Evolutionary conservation across 2,797 vertebrate genomes (phyloP).

Genomic region (Poeciliopsis paucimaculata): DNA sequence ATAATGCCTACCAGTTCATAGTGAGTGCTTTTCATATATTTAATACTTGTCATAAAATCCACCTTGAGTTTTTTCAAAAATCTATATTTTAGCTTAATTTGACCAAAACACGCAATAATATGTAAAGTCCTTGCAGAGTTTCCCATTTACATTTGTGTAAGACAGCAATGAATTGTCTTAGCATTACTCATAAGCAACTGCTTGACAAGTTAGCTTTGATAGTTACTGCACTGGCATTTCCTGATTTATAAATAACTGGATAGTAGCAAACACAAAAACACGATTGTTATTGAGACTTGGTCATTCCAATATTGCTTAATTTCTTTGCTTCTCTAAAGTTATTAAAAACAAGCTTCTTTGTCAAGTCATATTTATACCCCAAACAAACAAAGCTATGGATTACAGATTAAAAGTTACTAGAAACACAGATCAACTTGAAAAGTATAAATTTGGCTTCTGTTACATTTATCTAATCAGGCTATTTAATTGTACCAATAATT

Average conservation of each 20-base stretch:
- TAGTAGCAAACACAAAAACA: neutral
- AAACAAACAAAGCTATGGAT: neutral
- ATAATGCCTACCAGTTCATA: neutral
- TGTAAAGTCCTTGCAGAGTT: neutral
- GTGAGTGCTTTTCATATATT: neutral
- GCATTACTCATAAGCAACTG: neutral
- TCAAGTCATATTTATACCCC: neutral
- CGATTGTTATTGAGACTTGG: neutral
- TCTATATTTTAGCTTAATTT: neutral
- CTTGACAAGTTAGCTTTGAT: neutral
- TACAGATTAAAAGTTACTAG: neutral
- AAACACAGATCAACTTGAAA: neutral
- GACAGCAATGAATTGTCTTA: neutral
- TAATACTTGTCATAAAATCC: neutral
- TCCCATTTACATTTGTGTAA: neutral
- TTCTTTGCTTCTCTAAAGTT: neutral
- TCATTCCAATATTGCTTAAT: neutral
- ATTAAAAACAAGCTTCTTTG: neutral
- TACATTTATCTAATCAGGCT: neutral
- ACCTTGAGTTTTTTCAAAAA: neutral
- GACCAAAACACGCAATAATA: neutral
- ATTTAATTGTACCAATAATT: neutral
- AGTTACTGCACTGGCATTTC: neutral
- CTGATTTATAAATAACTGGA: neutral
- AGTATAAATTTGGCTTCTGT: neutral